Percentiles rank a stretch among this genome's conserved stretches.
Evolutionary conservation across 1,140 invertebrate genomes (phyloP).

Genomic region (Arion vulgaris): DNA sequence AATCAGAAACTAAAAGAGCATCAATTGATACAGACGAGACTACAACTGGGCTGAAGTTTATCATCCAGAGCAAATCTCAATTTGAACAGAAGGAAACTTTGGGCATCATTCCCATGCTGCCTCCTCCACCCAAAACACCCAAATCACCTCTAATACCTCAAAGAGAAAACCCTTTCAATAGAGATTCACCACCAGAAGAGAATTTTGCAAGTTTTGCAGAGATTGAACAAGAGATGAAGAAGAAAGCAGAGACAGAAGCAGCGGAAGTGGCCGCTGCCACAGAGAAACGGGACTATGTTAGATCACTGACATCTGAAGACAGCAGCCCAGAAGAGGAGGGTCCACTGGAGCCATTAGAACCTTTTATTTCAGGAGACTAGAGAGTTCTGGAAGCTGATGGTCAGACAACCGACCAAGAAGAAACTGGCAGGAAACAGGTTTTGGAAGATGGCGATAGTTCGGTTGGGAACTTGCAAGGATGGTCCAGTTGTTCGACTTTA

Average conservation of each 20-base stretch:
- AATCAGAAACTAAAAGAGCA: background rate
- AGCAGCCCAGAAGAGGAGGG: constrained; percentile 91
- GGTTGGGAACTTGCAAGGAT: constrained; percentile 74
- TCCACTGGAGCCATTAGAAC: constrained; percentile 92
- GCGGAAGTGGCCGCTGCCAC: constrained; percentile 34
- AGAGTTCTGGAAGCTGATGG: constrained; percentile 97
- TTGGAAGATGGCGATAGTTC: constrained; percentile 97
- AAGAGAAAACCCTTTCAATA: constrained; percentile 87
- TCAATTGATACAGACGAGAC: constrained; percentile 53
- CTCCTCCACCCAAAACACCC: constrained; percentile 64
- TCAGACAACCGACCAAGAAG: constrained; percentile 97
- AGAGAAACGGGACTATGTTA: constrained; percentile 42
- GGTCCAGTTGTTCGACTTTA: constrained; percentile 59
- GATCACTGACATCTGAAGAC: constrained; percentile 70
- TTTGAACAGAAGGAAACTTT: constrained; percentile 30
- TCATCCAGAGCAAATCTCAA: constrained; percentile 53
- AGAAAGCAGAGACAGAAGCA: constrained; percentile 47
- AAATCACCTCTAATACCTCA: constrained; percentile 74
- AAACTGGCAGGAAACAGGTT: constrained; percentile 91
- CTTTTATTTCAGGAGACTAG: constrained; percentile 86
- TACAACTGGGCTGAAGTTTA: constrained; percentile 51
- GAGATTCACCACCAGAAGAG: constrained; percentile 74
- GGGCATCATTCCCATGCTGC: constrained; percentile 46
- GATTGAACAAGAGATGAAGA: constrained; percentile 48
- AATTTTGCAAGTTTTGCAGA: constrained; percentile 69